These are phyloP conservation scores for Clusia tigrina DNA, from an alignment of 2,888 invertebrate species.

Conservation along the genomic window DNA sequence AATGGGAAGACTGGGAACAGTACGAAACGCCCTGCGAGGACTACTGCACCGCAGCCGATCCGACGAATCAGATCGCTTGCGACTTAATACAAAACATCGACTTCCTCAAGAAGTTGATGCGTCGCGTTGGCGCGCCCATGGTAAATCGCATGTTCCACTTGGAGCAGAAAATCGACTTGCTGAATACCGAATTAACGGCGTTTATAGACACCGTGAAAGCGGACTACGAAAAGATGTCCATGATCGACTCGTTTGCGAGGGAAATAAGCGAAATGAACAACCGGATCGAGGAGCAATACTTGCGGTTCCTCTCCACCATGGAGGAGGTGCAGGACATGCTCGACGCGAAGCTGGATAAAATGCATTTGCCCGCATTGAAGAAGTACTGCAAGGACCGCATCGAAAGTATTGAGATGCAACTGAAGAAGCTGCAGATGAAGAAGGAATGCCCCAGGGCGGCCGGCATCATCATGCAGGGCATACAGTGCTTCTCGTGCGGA, in stretches of 20 bases:
- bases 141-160: constrained; percentile 47
- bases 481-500: constrained; percentile 56
- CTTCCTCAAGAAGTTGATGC: constrained; percentile 56
- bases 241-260: constrained; percentile 51
- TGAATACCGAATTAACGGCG: constrained; percentile 44
- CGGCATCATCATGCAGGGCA: constrained; percentile 47
- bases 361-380: constrained; percentile 59
- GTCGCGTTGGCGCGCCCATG: constrained; percentile 51
- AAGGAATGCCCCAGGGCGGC: constrained; percentile 53
- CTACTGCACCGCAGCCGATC: constrained; percentile 53
- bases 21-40: constrained; percentile 50
- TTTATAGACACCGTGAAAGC: constrained; percentile 46
- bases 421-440: constrained; percentile 41
- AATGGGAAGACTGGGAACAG: constrained; percentile 39
- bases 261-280: constrained; percentile 47
- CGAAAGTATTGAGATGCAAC: constrained; percentile 39
- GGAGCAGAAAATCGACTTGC: constrained; percentile 38
- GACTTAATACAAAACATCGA: constrained; percentile 48
- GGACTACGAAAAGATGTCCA: constrained; percentile 49
- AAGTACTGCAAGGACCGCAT: constrained; percentile 51
- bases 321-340: constrained; percentile 63
- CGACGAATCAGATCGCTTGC: constrained; percentile 53
- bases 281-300: constrained; percentile 41
- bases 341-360: constrained; percentile 60
- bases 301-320: constrained; percentile 53